Conservation (phyloP, 2,797 vertebrate species). For the Malurus leucopterus region DNA sequence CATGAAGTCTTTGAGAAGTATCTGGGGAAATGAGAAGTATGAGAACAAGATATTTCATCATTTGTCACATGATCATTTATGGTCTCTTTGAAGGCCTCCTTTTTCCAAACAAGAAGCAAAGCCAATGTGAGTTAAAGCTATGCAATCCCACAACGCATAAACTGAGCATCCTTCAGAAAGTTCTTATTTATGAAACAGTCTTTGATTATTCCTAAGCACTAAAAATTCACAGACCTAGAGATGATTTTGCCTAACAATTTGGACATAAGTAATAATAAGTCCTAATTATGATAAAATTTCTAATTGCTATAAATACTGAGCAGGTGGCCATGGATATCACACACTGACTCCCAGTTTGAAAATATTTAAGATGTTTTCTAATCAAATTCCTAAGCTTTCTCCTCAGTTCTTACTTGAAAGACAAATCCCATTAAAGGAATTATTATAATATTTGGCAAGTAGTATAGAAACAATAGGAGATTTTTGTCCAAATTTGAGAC, state of each 20-base stretch:
- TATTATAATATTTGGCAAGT: background rate
- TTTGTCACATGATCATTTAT: background rate
- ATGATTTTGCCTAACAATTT: background rate
- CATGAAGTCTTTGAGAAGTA: background rate
- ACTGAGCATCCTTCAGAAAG: background rate
- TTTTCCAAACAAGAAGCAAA: background rate
- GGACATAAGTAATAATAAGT: background rate
- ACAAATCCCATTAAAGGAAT: background rate
- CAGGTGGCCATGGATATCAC: conserved; percentile 10
- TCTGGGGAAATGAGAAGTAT: background rate
- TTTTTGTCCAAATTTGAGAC: background rate
- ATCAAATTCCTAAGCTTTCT: background rate
- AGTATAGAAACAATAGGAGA: background rate
- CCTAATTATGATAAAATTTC: background rate
- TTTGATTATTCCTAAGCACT: background rate
- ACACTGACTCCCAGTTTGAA: conserved; percentile 3
- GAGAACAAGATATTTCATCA: background rate
- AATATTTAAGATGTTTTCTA: conserved; percentile 28
- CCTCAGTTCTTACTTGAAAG: background rate
- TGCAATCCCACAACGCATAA: background rate
- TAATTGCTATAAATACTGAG: conserved; percentile 47
- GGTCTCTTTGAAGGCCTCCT: background rate
- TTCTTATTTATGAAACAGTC: background rate
- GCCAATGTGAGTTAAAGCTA: background rate
- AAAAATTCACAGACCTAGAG: background rate